phyloP scores from a whole-genome alignment of 2,888 invertebrate genomes.

The Atethmia centrago region DNA sequence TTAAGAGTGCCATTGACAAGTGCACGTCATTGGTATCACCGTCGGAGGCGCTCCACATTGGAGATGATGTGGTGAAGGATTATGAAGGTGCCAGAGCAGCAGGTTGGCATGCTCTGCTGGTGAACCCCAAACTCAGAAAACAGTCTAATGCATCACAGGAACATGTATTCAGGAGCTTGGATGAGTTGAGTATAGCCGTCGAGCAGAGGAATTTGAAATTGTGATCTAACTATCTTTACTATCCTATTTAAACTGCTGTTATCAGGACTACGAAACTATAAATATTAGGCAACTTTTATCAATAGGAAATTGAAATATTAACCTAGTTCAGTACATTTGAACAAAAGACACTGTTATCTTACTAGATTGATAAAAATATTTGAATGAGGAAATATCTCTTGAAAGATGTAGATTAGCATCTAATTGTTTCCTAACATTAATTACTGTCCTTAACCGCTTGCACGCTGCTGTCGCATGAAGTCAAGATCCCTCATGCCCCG shows the following conservation, averaged over 20 bases:
- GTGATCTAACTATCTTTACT: constrained; percentile 30
- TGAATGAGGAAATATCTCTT: neutral
- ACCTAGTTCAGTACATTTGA: neutral
- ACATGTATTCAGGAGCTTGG: constrained; percentile 78
- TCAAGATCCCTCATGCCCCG: no score
- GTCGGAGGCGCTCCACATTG: constrained; percentile 94
- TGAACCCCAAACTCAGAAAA: constrained; percentile 64
- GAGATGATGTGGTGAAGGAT: constrained; percentile 94
- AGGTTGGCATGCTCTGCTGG: constrained; percentile 93
- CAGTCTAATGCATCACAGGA: constrained; percentile 66
- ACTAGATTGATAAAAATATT: neutral
- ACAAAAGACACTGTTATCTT: neutral
- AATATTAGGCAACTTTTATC: neutral
- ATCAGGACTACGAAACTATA: neutral
- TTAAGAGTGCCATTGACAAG: constrained; percentile 90
- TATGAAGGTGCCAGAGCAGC: constrained; percentile 94
- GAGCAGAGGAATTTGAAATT: constrained; percentile 68
- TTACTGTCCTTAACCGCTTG: no score
- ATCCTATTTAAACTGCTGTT: neutral
- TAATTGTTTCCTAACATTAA: neutral
- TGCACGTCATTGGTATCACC: constrained; percentile 86
- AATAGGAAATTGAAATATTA: neutral
- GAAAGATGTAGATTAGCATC: neutral
- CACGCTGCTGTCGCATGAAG: no score
- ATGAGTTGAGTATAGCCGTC: constrained; percentile 73